Base-by-base conservation (phyloP, 2,888 invertebrate species). In the Cryptocephalus primarius region DNA sequence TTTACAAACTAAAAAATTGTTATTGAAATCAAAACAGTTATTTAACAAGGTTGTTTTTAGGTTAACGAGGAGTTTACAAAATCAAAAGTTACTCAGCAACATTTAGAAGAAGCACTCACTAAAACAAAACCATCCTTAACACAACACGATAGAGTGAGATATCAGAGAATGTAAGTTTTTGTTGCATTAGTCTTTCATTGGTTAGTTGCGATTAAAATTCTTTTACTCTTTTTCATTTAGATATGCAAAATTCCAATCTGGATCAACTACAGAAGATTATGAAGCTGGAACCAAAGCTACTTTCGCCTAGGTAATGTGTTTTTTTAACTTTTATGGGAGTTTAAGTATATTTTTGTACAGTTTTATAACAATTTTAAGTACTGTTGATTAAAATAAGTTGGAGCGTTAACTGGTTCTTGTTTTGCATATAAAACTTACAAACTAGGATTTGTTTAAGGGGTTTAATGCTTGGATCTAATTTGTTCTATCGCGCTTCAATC, bases 81-180 rank as follows among this genome's bases (percentile, higher is more conserved):
- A 6, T 22, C 22, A 6, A 36, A 36, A 12, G 66, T 85, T 32
- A 74, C 71, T 41, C 77, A 78, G 56, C 72, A 74, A 45, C 83
- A 88, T 68, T 70, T 92, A 43, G 64, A 77, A 50, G 74, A 75
- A 46, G 84, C 88, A 0, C 68, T 86, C 42, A 68, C 67, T 44
- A 80, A 80, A 49, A 88, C 88, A 32, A 79, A 81, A 48, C 90
- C 92, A 0, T 90, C 91, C 1, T 75, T 93, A 4, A 82, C 83
- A 6, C 64, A 63, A 11, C 69, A 76, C 32, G 91, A 92, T 63
- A 76, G 79, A 52, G 55, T 68, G 11, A 87, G 83, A 69, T 92
- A 87, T 64, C 78, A 83, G 55, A 75, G 71, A 63, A 85, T 88
- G 89, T 91, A 69, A 80, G 56, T 45, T 39, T 32, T 36, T 11